A percentile compares a stretch with the other conserved stretches of the same genome.
These are phyloP conservation scores for Turritopsis rubra DNA, from an alignment of 30 jellyfish, hydroid and myxozoan species.

Conservation along the genomic window DNA sequence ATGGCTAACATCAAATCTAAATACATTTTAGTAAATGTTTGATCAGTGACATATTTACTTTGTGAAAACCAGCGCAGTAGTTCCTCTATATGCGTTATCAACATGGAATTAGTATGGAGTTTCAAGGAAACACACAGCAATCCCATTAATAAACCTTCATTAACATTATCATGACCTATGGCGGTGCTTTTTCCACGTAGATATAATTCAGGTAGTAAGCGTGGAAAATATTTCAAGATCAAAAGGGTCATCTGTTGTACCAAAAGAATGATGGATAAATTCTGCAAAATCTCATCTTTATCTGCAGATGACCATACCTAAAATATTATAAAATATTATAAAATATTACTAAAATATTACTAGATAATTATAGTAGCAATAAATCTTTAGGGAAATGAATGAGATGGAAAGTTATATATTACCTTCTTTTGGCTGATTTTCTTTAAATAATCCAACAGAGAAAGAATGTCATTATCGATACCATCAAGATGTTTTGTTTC, in stretches of 20 bases:
- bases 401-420: too few relatives aligned
- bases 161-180: not conserved
- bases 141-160: not conserved
- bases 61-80: not conserved
- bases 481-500: not conserved
- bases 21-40: not conserved
- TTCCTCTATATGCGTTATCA: not conserved
- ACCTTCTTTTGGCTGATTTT: not conserved
- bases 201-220: not conserved
- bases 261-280: not conserved
- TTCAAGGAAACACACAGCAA: not conserved
- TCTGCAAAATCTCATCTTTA: slow-evolving; percentile 1
- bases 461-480: not conserved
- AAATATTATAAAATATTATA: not conserved
- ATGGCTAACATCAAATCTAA: not conserved
- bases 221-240: not conserved
- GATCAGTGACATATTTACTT: not conserved
- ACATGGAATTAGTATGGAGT: not conserved
- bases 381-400: too few relatives aligned
- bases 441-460: not conserved
- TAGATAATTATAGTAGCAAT: too few relatives aligned
- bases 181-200: not conserved
- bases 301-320: slow-evolving; percentile 4
- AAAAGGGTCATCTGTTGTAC: not conserved
- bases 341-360: too few relatives aligned